Percentiles rank a stretch among this genome's conserved stretches.
Conservation (phyloP, 2,113 vertebrate species). For the Triplophysa siluroides region DNA sequence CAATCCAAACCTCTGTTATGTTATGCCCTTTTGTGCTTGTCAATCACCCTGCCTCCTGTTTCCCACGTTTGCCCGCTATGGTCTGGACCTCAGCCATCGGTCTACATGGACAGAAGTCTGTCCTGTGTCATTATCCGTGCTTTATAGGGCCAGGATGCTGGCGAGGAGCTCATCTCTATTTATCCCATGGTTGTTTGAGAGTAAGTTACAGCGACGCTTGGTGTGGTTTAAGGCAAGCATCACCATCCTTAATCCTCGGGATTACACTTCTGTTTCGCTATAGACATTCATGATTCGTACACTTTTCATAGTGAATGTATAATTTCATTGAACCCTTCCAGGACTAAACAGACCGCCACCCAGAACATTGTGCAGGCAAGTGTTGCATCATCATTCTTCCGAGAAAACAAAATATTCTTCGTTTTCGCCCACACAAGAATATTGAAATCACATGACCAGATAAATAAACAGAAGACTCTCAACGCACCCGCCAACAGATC, state of each 20-base stretch:
- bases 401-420: background rate
- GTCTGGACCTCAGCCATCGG: conserved; percentile 20
- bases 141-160: background rate
- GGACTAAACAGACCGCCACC: too few species aligned
- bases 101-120: background rate
- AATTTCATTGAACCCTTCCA: too few species aligned
- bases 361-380: too few species aligned
- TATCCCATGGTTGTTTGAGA: background rate
- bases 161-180: conserved; percentile 4
- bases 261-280: background rate
- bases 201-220: background rate
- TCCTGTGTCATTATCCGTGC: conserved; percentile 15
- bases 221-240: too few species aligned
- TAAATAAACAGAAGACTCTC: too few species aligned
- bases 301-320: too few species aligned
- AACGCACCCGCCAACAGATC: background rate
- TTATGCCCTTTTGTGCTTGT: conserved; percentile 60
- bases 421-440: background rate
- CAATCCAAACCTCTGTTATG: conserved; percentile 46
- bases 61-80: conserved; percentile 42
- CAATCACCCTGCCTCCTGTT: conserved; percentile 54
- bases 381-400: background rate
- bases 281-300: too few species aligned
- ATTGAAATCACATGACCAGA: background rate
- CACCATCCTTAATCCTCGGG: too few species aligned